Conservation (phyloP, 2,888 invertebrate species). For the Sesia apiformis region DNA sequence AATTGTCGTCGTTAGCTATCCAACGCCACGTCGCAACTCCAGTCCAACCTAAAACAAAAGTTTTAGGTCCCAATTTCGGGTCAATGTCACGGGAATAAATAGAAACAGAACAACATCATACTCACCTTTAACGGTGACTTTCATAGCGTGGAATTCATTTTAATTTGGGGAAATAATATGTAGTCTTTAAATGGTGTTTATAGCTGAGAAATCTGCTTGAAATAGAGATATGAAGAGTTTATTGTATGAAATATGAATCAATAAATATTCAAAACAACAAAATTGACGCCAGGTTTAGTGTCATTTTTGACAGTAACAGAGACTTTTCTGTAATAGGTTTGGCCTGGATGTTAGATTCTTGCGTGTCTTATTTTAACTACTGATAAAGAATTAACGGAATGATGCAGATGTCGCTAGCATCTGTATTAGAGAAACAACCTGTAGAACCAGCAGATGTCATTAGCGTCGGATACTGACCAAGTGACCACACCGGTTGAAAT, state of each 20-base stretch:
- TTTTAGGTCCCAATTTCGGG: background rate
- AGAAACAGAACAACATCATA: slow-evolving; percentile 34
- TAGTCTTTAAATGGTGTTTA: too few species aligned
- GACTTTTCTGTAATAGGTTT: background rate
- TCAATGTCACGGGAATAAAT: background rate
- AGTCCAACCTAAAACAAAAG: slow-evolving; percentile 82
- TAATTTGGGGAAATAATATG: too few species aligned
- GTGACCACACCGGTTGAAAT: too few species aligned
- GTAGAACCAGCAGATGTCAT: too few species aligned
- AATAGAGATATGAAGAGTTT: too few species aligned
- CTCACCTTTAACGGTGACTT: slow-evolving; percentile 75
- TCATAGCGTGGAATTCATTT: slow-evolving; percentile 49
- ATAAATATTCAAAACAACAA: background rate
- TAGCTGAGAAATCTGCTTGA: too few species aligned
- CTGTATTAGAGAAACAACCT: too few species aligned
- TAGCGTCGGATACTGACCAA: too few species aligned
- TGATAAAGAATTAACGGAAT: too few species aligned
- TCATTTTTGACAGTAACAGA: background rate
- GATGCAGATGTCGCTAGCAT: too few species aligned
- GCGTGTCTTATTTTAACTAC: too few species aligned
- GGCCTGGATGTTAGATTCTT: too few species aligned
- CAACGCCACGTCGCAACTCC: slow-evolving; percentile 99
- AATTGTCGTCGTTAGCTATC: slow-evolving; percentile 99
- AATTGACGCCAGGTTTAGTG: background rate
- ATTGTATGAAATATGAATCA: background rate